These are phyloP conservation scores for Sarcophaga variegata DNA, from an alignment of 2,888 invertebrate genomes.

Conservation along the genomic window DNA sequence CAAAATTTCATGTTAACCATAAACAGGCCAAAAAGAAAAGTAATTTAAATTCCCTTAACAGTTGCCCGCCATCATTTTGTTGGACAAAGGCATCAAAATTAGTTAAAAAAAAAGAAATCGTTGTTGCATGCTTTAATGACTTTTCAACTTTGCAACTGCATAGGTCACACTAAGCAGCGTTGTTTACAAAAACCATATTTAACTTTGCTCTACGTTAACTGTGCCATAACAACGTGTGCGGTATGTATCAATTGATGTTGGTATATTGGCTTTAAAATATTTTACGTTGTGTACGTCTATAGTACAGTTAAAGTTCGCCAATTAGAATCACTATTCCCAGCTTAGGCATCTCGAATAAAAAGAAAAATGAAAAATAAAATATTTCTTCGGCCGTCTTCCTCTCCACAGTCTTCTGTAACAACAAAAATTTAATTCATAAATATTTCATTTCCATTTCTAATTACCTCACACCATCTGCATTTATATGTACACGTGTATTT, in stretches of 20 bases:
- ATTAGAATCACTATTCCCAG: no score
- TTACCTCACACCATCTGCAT: background rate
- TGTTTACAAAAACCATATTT: background rate
- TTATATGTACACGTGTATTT: background rate
- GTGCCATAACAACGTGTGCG: background rate
- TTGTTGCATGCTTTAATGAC: slow-evolving; percentile 43
- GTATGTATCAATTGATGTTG: background rate
- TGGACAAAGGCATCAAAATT: background rate
- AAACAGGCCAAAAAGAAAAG: background rate
- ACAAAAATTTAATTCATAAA: no score
- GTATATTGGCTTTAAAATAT: slow-evolving; percentile 19
- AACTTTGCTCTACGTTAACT: background rate
- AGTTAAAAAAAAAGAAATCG: background rate
- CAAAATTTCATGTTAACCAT: background rate
- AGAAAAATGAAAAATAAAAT: no score
- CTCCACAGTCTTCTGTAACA: no score
- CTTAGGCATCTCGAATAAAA: no score
- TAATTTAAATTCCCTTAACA: slow-evolving; percentile 1
- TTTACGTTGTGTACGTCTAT: background rate
- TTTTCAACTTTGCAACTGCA: slow-evolving; percentile 4
- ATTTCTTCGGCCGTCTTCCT: no score
- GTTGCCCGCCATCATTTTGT: background rate
- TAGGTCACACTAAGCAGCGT: background rate
- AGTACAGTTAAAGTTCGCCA: background rate
- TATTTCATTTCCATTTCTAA: no score